Evolutionary conservation across 1,140 invertebrate species (phyloP).

Genomic region (Orchestia grillus): DNA sequence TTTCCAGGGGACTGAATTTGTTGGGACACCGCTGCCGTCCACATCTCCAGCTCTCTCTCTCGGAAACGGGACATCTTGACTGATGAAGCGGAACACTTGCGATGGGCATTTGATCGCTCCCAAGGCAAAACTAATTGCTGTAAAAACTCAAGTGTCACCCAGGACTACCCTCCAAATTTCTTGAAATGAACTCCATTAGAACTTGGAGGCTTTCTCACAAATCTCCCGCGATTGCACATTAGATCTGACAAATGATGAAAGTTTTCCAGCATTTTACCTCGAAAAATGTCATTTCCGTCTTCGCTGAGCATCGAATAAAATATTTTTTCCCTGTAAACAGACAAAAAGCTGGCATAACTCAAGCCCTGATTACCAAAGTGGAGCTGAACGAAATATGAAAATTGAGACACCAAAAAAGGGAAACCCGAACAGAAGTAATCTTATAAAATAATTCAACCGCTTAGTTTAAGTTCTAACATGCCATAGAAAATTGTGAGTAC

Average conservation of each 20-base stretch:
- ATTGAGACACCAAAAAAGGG: neutral
- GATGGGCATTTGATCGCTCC: neutral
- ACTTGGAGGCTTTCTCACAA: constrained; percentile 33
- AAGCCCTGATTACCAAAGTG: neutral
- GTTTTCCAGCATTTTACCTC: constrained; percentile 16
- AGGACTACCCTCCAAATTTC: constrained; percentile 15
- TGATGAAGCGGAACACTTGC: neutral
- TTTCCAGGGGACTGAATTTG: neutral
- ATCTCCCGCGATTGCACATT: constrained; percentile 47
- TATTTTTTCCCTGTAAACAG: neutral
- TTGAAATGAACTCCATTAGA: constrained; percentile 38
- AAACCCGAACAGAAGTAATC: neutral
- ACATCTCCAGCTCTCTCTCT: neutral
- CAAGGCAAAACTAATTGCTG: constrained; percentile 4
- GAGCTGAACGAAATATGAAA: neutral
- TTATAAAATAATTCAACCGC: neutral
- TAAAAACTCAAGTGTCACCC: constrained; percentile 32
- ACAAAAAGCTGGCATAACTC: neutral
- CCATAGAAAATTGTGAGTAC: neutral
- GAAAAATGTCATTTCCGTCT: neutral
- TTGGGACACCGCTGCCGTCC: neutral
- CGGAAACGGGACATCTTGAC: neutral
- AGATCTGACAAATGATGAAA: constrained; percentile 40
- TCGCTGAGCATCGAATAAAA: neutral
- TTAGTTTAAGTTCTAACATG: neutral